phyloP scores from a whole-genome alignment of 2,888 invertebrate genomes.

The Ecliptopera silaceata region DNA sequence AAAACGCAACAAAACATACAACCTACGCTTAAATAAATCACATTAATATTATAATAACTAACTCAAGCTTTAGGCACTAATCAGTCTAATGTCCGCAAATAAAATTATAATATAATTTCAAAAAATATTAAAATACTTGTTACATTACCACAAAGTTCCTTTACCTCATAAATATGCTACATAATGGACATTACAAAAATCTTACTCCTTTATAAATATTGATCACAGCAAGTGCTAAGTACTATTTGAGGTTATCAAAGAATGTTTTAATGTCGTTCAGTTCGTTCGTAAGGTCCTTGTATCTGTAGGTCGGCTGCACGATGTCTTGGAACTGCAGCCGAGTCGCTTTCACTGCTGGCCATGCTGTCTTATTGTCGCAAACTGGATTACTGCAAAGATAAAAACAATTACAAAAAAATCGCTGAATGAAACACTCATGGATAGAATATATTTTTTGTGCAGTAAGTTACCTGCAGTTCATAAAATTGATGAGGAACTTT shows the following conservation, averaged over 20 bases:
- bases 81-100: slow-evolving; percentile 24
- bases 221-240: slow-evolving; percentile 18
- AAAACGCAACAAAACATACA: slow-evolving; percentile 1
- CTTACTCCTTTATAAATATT: slow-evolving; percentile 3
- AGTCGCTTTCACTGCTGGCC: slow-evolving; percentile 46
- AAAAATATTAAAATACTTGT: slow-evolving; percentile 10
- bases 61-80: slow-evolving; percentile 22
- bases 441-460: neutral
- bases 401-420: neutral
- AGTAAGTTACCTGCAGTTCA: slow-evolving; percentile 55
- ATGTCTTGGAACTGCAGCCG: slow-evolving; percentile 52
- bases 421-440: neutral
- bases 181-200: slow-evolving; percentile 6
- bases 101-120: slow-evolving; percentile 3
- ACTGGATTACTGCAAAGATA: slow-evolving; percentile 57
- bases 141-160: slow-evolving; percentile 9
- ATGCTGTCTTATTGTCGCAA: slow-evolving; percentile 40
- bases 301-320: slow-evolving; percentile 38
- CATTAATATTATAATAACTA: slow-evolving; percentile 17
- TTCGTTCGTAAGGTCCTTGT: slow-evolving; percentile 37
- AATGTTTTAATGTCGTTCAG: slow-evolving; percentile 51
- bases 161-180: neutral
- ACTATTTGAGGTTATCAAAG: slow-evolving; percentile 41
- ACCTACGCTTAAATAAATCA: slow-evolving; percentile 21
- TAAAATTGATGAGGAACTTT: slow-evolving; percentile 55